Evolutionary conservation across 2,888 invertebrate genomes (phyloP), one percentile per base, ranked within the genome.

Genomic region (Oligia fasciuncula): DNA sequence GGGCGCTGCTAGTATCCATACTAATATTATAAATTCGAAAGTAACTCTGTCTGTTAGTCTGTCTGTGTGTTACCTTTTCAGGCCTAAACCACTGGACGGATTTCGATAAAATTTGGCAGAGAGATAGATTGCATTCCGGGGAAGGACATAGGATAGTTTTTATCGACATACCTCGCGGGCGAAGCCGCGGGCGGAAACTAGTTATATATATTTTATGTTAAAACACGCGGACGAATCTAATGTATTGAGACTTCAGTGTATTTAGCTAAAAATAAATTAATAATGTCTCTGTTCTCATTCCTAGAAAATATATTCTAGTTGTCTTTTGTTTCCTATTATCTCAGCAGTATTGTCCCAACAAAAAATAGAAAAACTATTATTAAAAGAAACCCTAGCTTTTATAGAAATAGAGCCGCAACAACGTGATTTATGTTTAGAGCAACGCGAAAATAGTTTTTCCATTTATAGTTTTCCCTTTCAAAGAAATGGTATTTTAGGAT

Each of bases 271-370:
- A 75, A 4, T 35, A 29, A 60, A 66, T 68, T 14, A 70, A 51
- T 46, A 69, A 49, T 29, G 40, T 51, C 40, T 51, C 14, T 40
- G 69, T 68, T 43, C 8, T 63, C 49, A 68, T 63, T 72, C 35
- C 49, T 35, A 73, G 40, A 66, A 76, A 80, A 70, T 46, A 51
- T 40, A 54, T 35, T 57, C 11, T 54, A 46, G 14, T 73, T 49
- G 51, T 80, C 54, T 76, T 75, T 73, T 74, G 67, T 77, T 84
- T 66, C 29, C 65, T 35, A 72, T 69, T 73, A 70, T 82, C 46
- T 73, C 17, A 11, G 29, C 14, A 1, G 13, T 54, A 79, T 54
- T 80, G 69, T 54, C 23, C 14, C n/a, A 51, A 57, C n/a, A 69
- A 70, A 54, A 71, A 43, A 62, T 70, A 70, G 57, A 35, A 35